A percentile compares a stretch with the other conserved stretches of the same genome.
Evolutionary conservation across 1,140 invertebrate species (phyloP).

Genomic region (Drosophila parvula): DNA sequence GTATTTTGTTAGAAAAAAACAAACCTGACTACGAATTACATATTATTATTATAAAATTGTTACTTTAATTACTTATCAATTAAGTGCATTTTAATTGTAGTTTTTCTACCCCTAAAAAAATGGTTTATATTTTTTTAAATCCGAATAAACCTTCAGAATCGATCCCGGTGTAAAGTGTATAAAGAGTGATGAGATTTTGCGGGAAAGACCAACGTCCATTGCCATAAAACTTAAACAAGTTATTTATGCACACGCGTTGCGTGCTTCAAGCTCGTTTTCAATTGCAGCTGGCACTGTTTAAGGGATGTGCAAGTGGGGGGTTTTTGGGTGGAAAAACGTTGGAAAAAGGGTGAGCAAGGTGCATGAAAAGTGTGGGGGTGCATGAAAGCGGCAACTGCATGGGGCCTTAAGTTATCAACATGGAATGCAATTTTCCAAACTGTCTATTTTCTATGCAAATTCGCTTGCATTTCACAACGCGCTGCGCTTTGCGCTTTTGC

Average conservation of each 20-base stretch:
- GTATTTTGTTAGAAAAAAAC: too few relatives aligned
- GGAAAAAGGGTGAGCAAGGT: slow-evolving; percentile 6
- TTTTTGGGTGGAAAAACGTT: neutral
- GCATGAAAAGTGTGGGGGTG: slow-evolving; percentile 3
- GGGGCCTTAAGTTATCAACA: slow-evolving; percentile 80
- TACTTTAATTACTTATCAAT: too few relatives aligned
- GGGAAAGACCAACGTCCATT: slow-evolving; percentile 51
- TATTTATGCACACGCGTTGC: slow-evolving; percentile 79
- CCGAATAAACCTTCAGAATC: neutral
- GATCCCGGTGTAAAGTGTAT: neutral
- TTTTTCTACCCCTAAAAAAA: too few relatives aligned
- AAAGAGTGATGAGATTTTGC: slow-evolving; percentile 17
- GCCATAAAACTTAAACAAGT: slow-evolving; percentile 80
- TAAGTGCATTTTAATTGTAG: too few relatives aligned
- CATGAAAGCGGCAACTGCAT: slow-evolving; percentile 31
- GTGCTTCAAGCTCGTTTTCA: slow-evolving; percentile 66
- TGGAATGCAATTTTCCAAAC: slow-evolving; percentile 81
- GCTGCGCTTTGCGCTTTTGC: slow-evolving; percentile 32
- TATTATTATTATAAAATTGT: too few relatives aligned
- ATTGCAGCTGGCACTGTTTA: slow-evolving; percentile 61
- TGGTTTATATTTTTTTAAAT: neutral
- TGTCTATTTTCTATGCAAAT: slow-evolving; percentile 82
- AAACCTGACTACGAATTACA: too few relatives aligned
- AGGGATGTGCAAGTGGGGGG: neutral
- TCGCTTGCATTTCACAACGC: slow-evolving; percentile 72